Base-by-base conservation (phyloP, 1,140 invertebrate species). In the Trypoxylus dichotomus region DNA sequence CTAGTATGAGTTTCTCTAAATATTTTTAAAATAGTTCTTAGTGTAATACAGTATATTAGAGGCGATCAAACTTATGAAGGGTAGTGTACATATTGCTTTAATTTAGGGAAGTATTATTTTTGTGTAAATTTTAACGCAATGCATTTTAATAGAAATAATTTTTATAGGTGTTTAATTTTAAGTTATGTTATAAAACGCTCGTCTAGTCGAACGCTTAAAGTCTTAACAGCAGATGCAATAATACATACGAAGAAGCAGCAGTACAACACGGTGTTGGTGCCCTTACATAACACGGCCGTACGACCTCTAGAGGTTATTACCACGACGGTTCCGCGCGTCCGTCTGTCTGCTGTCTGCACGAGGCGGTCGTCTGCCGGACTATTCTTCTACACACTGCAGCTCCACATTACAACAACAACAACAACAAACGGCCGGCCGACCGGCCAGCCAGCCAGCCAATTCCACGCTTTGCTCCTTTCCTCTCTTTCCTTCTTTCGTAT, bases 291-390 rank as follows among this genome's bases (percentile, higher is more conserved):
- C 42, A 47, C 73, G 27, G 19, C 42, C 37, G 42, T 47, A 74
- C 73, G 73, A 74, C 73, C 73, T 74, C 42, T 47, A 74, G 42
- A 74, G 73, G 73, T 74, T 74, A 74, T 74, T 74, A 74, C 73
- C 73, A 74, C 32, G 32, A 47, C 21, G 29, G 42, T 25, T 29
- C 42, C 10, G 37, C 29, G 60, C 60, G 73, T 74, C 73, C 73
- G 73, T 74, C 73, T 74, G 73, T 74, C 73, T 74, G 73, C 73
- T 74, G 73, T 74, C 73, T 74, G 73, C 73, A 74, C 37, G 73
- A 41, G 73, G 37, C 32, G n/a, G 21, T 25, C 42, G 32, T 47
- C 42, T 74, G 37, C 32, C 42, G 37, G 73, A 42, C 73, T 29
- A 47, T 41, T 74, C 73, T 74, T 74, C 42, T 5, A 47, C 73